These are phyloP conservation scores for Pentalonia nigronervosa DNA, from an alignment of 1,140 invertebrate species.

Conservation along the genomic window DNA sequence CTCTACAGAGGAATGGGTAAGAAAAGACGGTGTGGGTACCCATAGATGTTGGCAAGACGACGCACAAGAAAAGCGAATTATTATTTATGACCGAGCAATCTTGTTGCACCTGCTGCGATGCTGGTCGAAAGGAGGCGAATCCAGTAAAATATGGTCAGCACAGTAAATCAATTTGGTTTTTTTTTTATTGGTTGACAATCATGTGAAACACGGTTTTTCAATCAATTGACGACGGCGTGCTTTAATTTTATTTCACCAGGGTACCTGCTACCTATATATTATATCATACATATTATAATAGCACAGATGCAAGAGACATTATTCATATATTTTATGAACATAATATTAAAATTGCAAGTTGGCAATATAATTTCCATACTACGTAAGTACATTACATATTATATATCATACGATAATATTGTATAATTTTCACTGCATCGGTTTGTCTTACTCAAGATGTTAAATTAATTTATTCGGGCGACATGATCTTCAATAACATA, in stretches of 20 bases:
- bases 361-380: background rate
- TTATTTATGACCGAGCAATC: conserved; percentile 50
- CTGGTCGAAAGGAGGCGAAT: conserved; percentile 22
- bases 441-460: background rate
- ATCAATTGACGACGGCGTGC: background rate
- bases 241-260: conserved; percentile 15
- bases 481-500: background rate
- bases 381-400: background rate
- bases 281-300: background rate
- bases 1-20: conserved; percentile 1
- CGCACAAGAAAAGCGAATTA: conserved; percentile 37
- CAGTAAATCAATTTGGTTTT: conserved; percentile 46
- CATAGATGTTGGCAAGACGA: background rate
- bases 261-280: background rate
- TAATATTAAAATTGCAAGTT: background rate
- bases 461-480: background rate
- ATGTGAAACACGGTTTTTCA: conserved; percentile 48
- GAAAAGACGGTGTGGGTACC: conserved; percentile 30
- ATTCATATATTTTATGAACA: background rate
- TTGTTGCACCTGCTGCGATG: conserved; percentile 44
- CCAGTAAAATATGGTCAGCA: conserved; percentile 16
- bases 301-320: background rate
- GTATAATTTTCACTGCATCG: background rate
- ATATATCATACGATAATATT: too few species aligned
- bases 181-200: conserved; percentile 54